Evolutionary conservation across 2,888 invertebrate genomes (phyloP).

Genomic region (Eupithecia pulchellata): DNA sequence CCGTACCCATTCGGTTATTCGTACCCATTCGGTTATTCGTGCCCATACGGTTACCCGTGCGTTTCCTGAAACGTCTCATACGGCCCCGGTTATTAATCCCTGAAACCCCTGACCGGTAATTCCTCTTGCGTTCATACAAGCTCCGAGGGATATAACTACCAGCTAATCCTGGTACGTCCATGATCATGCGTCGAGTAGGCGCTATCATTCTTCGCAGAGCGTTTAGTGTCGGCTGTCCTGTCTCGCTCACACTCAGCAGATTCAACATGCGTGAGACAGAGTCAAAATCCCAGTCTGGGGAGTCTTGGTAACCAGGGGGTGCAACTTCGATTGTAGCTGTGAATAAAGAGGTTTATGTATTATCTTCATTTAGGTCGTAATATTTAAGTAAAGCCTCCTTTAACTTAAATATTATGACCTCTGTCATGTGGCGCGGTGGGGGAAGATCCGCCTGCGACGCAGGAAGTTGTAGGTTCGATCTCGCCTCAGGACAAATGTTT

Average conservation of each 20-base stretch:
- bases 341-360: no score
- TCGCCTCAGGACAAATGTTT: no score
- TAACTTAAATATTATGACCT: no score
- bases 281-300: slow-evolving; percentile 7
- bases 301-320: slow-evolving; percentile 2
- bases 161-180: neutral
- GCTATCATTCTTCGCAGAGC: neutral
- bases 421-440: no score
- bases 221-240: neutral
- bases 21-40: neutral
- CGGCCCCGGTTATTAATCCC: neutral
- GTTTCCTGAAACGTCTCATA: neutral
- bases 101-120: neutral
- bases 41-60: neutral
- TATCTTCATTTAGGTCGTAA: no score
- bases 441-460: no score
- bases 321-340: neutral
- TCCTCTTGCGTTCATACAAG: neutral
- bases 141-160: neutral
- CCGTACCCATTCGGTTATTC: neutral
- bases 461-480: no score
- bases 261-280: slow-evolving; percentile 14
- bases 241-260: slow-evolving; percentile 11
- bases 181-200: neutral
- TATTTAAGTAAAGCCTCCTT: no score